phyloP scores from a whole-genome alignment of 2,797 vertebrate species.

The Hozukius guyotensis region DNA sequence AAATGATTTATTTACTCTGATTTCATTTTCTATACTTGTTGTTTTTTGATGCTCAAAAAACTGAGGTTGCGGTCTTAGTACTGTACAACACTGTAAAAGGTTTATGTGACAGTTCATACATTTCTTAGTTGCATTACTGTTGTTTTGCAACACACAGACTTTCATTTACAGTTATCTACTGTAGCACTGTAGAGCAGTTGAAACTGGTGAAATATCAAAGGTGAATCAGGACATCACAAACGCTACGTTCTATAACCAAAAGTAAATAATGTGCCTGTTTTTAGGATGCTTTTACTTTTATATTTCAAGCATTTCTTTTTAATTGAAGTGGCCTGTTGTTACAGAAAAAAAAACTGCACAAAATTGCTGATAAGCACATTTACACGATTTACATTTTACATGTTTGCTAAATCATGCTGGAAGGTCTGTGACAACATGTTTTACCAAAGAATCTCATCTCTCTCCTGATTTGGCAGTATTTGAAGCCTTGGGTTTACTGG shows the following conservation, averaged over 20 bases:
- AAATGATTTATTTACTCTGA: slow-evolving; percentile 35
- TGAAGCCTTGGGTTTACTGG: slow-evolving; percentile 60
- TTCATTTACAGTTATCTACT: slow-evolving; percentile 58
- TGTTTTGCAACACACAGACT: slow-evolving; percentile 34
- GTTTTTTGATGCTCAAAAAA: slow-evolving; percentile 36
- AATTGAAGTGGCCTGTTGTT: not conserved
- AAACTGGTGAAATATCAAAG: slow-evolving; percentile 65
- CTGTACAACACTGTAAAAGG: slow-evolving; percentile 79
- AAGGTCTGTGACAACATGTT: slow-evolving; percentile 14
- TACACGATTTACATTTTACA: not conserved
- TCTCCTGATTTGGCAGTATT: slow-evolving; percentile 11
- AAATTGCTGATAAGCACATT: slow-evolving; percentile 24
- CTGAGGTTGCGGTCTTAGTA: slow-evolving; percentile 46
- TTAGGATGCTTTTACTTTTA: not conserved
- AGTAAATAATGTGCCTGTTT: not conserved
- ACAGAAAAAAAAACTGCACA: slow-evolving; percentile 45
- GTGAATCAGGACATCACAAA: slow-evolving; percentile 41
- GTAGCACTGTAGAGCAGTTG: slow-evolving; percentile 56
- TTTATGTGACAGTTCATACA: slow-evolving; percentile 53
- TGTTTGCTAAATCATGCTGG: slow-evolving; percentile 28
- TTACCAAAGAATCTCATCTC: slow-evolving; percentile 44
- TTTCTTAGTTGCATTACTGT: slow-evolving; percentile 39
- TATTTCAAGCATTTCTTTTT: slow-evolving; percentile 7
- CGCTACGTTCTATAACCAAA: slow-evolving; percentile 30
- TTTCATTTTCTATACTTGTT: slow-evolving; percentile 21